Percentiles rank a stretch among this genome's conserved stretches.
These are phyloP conservation scores for Acanthochromis polyacanthus DNA, from an alignment of 2,113 vertebrate genomes.

Conservation along the genomic window DNA sequence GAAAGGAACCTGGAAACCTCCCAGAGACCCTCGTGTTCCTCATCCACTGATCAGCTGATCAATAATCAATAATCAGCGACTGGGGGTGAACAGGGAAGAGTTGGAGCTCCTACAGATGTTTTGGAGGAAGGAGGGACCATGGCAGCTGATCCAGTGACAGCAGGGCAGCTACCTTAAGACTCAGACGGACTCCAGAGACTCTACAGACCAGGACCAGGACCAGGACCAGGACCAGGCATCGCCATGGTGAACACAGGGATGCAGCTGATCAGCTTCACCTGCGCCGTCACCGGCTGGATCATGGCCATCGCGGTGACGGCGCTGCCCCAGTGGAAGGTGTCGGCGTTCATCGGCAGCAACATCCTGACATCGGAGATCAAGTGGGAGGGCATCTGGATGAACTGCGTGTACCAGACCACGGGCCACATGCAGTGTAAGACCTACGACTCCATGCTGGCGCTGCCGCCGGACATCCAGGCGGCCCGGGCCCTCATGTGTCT, in stretches of 20 bases:
- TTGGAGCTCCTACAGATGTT: no score
- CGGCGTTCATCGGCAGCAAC: constrained; percentile 93
- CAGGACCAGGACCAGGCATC: background rate
- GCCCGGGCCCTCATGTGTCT: constrained; percentile 93
- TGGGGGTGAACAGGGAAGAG: no score
- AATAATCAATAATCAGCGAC: no score
- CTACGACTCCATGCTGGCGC: constrained; percentile 92
- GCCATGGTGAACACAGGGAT: constrained; percentile 88
- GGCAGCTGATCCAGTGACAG: constrained; percentile 43
- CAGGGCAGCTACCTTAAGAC: constrained; percentile 35
- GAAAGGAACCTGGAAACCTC: constrained; percentile 4
- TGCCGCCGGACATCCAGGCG: constrained; percentile 90
- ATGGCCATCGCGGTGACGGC: constrained; percentile 90
- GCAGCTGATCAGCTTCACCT: constrained; percentile 88
- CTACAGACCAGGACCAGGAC: background rate
- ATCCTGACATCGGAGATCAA: constrained; percentile 91
- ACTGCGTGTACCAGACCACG: constrained; percentile 90
- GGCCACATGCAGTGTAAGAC: constrained; percentile 96
- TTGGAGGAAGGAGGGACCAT: constrained; percentile 17
- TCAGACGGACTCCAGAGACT: background rate
- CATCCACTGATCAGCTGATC: no score
- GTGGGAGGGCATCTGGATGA: constrained; percentile 98
- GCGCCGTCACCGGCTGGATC: constrained; percentile 86
- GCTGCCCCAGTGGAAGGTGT: constrained; percentile 95
- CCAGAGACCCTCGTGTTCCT: constrained; percentile 32